phyloP scores from a whole-genome alignment of 2,113 vertebrate species.

The Lucifuga dentata region DNA sequence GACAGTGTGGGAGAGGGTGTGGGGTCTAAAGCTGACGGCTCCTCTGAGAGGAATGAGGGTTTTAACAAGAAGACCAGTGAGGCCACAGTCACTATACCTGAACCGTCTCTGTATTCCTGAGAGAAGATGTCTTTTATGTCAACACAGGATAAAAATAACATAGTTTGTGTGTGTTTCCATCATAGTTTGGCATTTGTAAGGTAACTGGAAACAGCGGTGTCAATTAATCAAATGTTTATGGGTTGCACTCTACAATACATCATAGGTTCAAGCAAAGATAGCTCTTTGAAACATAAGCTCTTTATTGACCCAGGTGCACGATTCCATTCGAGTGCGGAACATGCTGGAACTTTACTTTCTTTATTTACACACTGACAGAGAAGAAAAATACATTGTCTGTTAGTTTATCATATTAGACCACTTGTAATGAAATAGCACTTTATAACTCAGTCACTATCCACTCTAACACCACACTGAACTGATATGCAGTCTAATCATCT shows the following conservation, averaged over 20 bases:
- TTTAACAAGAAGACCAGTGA: conserved; percentile 81
- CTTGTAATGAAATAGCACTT: conserved; percentile 69
- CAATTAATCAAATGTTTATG: conserved; percentile 80
- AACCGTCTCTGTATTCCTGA: conserved; percentile 77
- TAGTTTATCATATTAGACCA: conserved; percentile 49
- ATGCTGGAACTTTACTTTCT: conserved; percentile 30
- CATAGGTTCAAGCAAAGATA: conserved; percentile 54
- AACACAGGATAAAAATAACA: conserved; percentile 77
- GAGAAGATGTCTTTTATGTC: conserved; percentile 82
- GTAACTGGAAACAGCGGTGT: conserved; percentile 74
- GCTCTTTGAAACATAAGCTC: conserved; percentile 51
- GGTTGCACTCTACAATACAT: conserved; percentile 49
- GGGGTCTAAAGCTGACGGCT: conserved; percentile 65
- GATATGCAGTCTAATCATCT: conserved; percentile 91
- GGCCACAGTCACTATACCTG: conserved; percentile 65
- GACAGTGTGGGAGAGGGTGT: conserved; percentile 64
- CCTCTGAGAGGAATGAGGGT: conserved; percentile 65
- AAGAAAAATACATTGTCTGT: background rate
- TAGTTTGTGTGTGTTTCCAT: conserved; percentile 57
- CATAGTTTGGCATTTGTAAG: conserved; percentile 61
- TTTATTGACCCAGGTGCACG: conserved; percentile 13
- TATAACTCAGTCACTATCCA: conserved; percentile 53
- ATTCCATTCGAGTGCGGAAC: conserved; percentile 21
- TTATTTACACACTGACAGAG: conserved; percentile 35
- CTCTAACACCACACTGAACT: conserved; percentile 81